phyloP scores from a whole-genome alignment of 2,888 invertebrate species.

The Spodoptera picta region DNA sequence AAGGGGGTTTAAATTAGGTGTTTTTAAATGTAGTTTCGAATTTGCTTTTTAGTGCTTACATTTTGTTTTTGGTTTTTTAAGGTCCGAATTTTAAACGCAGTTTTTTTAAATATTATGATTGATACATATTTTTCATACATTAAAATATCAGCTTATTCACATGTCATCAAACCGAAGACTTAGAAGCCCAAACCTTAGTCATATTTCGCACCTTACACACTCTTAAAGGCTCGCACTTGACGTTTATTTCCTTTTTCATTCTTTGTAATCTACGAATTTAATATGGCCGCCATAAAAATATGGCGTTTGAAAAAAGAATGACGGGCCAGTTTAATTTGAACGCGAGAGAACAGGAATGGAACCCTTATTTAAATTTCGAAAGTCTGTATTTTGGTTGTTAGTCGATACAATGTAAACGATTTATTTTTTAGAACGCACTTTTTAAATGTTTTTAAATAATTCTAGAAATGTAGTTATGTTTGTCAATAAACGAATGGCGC shows the following conservation, averaged over 20 bases:
- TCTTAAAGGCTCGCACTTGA: conserved; percentile 78
- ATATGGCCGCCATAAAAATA: conserved; percentile 80
- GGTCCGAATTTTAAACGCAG: too few relatives aligned
- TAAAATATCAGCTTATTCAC: conserved; percentile 1
- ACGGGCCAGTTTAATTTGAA: conserved; percentile 74
- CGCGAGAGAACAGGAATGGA: conserved; percentile 63
- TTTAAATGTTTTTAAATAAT: too few relatives aligned
- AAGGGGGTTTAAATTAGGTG: too few relatives aligned
- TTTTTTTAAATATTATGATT: too few relatives aligned
- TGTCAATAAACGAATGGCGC: too few relatives aligned
- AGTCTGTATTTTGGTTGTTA: conserved; percentile 11
- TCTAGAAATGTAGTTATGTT: too few relatives aligned
- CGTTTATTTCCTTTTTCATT: conserved; percentile 81
- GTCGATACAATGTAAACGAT: not conserved
- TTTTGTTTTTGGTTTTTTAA: too few relatives aligned
- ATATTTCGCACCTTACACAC: conserved; percentile 70
- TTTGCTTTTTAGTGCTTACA: too few relatives aligned
- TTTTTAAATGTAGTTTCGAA: too few relatives aligned
- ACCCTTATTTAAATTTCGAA: conserved; percentile 75
- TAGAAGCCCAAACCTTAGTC: conserved; percentile 46
- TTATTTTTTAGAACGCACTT: not conserved
- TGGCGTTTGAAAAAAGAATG: conserved; percentile 71
- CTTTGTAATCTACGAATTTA: conserved; percentile 82
- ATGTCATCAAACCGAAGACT: conserved; percentile 19
- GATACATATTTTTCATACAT: too few relatives aligned